A percentile compares a stretch with the other conserved stretches of the same genome.
Conservation (phyloP, 2,797 vertebrate genomes). For the Austrolebias charrua region DNA sequence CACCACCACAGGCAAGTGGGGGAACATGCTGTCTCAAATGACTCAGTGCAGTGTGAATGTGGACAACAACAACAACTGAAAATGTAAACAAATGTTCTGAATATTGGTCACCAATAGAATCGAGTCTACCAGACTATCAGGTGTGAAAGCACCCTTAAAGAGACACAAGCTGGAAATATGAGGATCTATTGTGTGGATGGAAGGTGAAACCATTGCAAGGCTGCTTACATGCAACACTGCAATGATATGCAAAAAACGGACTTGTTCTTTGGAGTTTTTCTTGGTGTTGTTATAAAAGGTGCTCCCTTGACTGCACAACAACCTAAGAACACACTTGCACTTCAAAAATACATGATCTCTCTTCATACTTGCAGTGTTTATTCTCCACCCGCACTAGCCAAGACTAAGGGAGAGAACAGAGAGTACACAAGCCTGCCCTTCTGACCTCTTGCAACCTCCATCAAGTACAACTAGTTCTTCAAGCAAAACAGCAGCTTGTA, state of each 20-base stretch:
- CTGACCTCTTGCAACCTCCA: conserved; percentile 43
- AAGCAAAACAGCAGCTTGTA: conserved; percentile 39
- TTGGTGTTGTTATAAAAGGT: conserved; percentile 36
- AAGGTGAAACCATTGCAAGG: conserved; percentile 9
- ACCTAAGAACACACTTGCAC: conserved; percentile 17
- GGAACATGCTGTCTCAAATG: too few species aligned
- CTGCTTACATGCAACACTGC: conserved; percentile 49
- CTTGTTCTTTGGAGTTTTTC: conserved; percentile 36
- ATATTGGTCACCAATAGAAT: too few species aligned
- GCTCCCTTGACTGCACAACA: background rate
- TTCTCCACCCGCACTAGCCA: conserved; percentile 31
- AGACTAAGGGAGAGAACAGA: conserved; percentile 47
- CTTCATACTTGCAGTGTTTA: conserved; percentile 47
- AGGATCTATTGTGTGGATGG: conserved; percentile 30
- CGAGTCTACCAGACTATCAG: too few species aligned
- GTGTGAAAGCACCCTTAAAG: conserved; percentile 28
- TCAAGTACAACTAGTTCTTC: conserved; percentile 16
- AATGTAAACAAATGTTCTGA: too few species aligned
- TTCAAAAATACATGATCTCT: conserved; percentile 26
- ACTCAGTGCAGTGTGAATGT: too few species aligned
- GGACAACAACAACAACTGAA: too few species aligned
- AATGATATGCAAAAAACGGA: conserved; percentile 61
- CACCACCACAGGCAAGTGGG: too few species aligned
- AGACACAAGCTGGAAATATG: conserved; percentile 25
- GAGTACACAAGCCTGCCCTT: conserved; percentile 61